These are phyloP conservation scores for Paramuricea clavata DNA, from an alignment of 92 coral and sea anemone genomes.

Conservation along the genomic window DNA sequence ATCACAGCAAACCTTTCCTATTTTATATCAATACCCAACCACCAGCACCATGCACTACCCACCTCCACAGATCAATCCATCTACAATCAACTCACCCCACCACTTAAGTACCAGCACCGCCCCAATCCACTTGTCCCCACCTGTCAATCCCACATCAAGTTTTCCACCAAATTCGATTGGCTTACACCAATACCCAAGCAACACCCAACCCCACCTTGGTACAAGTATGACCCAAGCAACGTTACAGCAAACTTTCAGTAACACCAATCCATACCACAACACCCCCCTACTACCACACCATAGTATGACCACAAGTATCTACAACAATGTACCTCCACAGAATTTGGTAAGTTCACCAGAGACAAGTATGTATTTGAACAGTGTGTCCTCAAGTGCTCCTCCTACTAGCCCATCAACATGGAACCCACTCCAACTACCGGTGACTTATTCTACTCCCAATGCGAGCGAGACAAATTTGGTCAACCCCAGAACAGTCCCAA, in stretches of 20 bases:
- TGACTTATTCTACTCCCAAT: neutral
- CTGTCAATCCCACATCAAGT: neutral
- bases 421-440: neutral
- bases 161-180: no score
- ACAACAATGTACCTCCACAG: neutral
- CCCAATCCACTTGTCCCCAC: neutral
- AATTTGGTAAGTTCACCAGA: neutral
- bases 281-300: neutral
- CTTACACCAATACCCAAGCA: neutral
- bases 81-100: neutral
- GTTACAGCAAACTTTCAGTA: neutral
- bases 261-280: neutral
- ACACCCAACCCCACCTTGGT: no score
- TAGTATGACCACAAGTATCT: neutral
- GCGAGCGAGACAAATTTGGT: neutral
- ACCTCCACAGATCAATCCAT: no score
- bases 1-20: neutral
- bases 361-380: no score
- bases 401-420: neutral
- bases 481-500: neutral
- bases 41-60: neutral
- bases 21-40: neutral
- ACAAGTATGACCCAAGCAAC: neutral
- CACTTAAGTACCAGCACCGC: neutral
- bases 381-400: no score